Percentiles rank a stretch among this genome's conserved stretches.
Conservation (phyloP, 1,140 invertebrate species). For the Steinernema khuongi region DNA sequence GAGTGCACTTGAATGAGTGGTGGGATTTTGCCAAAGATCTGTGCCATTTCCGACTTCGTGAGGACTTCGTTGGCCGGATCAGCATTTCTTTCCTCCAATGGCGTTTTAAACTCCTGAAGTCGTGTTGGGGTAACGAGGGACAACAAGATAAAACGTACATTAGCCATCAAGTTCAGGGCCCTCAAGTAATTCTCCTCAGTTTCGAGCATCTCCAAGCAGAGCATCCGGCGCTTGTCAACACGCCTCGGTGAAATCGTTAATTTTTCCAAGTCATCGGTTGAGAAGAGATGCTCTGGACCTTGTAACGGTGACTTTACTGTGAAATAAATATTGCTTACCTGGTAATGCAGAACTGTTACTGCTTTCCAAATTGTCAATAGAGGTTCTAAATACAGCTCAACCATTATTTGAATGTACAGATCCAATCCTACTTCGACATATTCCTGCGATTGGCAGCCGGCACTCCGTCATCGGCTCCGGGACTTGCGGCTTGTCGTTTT, state of each 20-base stretch:
- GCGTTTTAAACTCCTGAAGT: constrained; percentile 81
- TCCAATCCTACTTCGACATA: not conserved
- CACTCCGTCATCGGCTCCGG: not conserved
- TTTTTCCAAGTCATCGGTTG: constrained; percentile 34
- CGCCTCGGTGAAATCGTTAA: constrained; percentile 54
- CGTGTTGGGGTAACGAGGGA: constrained; percentile 17
- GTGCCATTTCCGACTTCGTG: constrained; percentile 83
- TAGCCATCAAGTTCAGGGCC: constrained; percentile 83
- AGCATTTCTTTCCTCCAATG: constrained; percentile 77
- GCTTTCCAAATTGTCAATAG: constrained; percentile 21
- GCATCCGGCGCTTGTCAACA: constrained; percentile 74
- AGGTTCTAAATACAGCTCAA: not conserved
- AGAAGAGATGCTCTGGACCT: constrained; percentile 31
- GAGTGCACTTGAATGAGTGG: constrained; percentile 86
- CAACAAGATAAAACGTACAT: constrained; percentile 62
- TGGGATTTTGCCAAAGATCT: constrained; percentile 90
- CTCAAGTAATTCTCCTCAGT: constrained; percentile 95
- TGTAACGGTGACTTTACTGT: constrained; percentile 19
- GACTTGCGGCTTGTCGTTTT: not conserved
- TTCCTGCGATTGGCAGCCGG: not conserved
- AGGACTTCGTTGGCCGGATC: constrained; percentile 70
- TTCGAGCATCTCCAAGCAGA: constrained; percentile 84
- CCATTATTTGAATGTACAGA: not conserved
- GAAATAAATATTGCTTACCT: constrained; percentile 10
- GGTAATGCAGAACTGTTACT: constrained; percentile 25